Evolutionary conservation across 1,140 invertebrate genomes (phyloP).

Genomic region (Maniola jurtina): DNA sequence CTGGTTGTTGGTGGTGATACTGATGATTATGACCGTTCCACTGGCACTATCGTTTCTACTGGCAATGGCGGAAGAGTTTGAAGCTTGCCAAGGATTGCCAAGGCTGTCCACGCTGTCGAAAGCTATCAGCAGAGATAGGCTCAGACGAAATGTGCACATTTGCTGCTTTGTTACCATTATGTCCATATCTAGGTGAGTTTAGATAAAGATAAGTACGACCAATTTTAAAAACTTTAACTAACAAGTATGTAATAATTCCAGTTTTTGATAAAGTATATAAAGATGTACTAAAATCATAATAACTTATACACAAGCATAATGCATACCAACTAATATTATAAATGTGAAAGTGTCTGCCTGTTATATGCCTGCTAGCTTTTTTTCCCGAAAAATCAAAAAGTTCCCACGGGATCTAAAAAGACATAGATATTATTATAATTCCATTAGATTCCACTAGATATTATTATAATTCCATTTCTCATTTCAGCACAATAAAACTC

Average conservation of each 20-base stretch:
- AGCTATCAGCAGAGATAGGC: constrained; percentile 84
- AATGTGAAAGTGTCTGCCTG: no score
- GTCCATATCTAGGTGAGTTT: constrained; percentile 80
- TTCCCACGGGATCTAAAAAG: no score
- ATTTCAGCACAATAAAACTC: constrained; percentile 68
- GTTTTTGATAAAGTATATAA: no score
- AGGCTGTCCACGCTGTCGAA: constrained; percentile 85
- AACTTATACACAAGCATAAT: no score
- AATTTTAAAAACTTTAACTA: not conserved
- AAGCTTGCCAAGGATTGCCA: constrained; percentile 77
- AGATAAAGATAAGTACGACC: not conserved
- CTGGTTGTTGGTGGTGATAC: constrained; percentile 77
- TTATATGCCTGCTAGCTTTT: not conserved
- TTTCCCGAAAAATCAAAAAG: no score
- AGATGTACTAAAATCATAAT: no score
- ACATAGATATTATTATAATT: not conserved
- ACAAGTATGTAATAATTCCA: not conserved
- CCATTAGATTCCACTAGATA: no score
- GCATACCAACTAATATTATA: no score
- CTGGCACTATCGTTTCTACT: constrained; percentile 84
- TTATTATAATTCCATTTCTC: not conserved
- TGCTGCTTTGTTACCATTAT: constrained; percentile 90
- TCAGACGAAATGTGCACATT: constrained; percentile 87
- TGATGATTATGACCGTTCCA: constrained; percentile 83
- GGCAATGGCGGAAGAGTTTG: constrained; percentile 93